These are phyloP conservation scores for Capromys pilorides DNA, from an alignment of 2,797 vertebrate species.

Conservation along the genomic window DNA sequence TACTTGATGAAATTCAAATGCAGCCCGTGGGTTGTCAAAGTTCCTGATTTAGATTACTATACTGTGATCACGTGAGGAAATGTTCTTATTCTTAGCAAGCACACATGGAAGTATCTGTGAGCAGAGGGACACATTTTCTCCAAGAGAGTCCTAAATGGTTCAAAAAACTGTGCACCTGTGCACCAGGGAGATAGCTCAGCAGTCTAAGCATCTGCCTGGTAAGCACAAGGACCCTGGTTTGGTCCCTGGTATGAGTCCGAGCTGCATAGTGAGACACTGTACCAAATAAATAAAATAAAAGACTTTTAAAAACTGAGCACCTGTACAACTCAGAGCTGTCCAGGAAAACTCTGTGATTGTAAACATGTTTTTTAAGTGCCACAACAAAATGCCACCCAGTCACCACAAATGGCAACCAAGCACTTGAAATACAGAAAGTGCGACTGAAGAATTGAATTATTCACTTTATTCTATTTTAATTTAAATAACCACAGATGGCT, in stretches of 20 bases:
- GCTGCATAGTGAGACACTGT: no score
- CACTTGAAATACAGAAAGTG: background rate
- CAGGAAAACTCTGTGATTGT: background rate
- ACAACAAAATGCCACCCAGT: background rate
- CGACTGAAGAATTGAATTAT: background rate
- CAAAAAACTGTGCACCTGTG: background rate
- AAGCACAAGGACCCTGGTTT: no score
- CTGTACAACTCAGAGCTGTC: background rate
- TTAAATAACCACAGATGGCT: background rate
- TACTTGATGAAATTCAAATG: slow-evolving; percentile 21
- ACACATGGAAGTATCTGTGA: background rate
- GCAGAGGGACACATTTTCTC: background rate
- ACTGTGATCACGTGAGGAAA: background rate
- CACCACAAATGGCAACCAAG: background rate
- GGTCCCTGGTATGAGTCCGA: no score
- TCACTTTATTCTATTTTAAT: slow-evolving; percentile 32
- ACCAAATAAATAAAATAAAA: no score
- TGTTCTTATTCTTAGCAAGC: slow-evolving; percentile 30
- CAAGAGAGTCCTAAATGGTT: background rate
- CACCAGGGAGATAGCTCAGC: no score
- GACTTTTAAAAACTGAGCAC: background rate
- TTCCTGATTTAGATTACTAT: background rate
- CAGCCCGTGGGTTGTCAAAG: background rate
- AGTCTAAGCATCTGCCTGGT: no score
- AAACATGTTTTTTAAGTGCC: background rate